Base-by-base conservation (phyloP, 2,113 vertebrate genomes). In the Cyanoramphus novaezelandiae region DNA sequence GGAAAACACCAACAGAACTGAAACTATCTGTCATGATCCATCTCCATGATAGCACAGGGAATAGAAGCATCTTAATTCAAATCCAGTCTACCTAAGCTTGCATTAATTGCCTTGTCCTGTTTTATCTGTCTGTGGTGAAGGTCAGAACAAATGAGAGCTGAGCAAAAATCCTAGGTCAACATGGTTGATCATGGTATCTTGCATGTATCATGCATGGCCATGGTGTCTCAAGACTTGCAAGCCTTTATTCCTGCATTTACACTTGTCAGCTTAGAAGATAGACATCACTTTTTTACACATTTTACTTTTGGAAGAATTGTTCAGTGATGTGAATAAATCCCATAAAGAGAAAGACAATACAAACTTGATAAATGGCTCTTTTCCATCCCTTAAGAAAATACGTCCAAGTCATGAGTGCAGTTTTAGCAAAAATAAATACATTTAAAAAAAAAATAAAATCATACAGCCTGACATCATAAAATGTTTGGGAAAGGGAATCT, bases 201-300 rank as follows among this genome's bases (percentile, higher is more conserved):
- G 25, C 7, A 39, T 2, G 0, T 27, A n/a, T 7, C 16, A 13
- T 23, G 21, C 23, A n/a, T 39, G 44, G 17, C 10, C 67, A n/a
- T 9, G 11, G 23, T 37, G 43, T 29, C 47, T 33, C 62, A 75
- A 69, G 23, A 69, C 9, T 33, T 31, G 17, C 43, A 39, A 33
- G 21, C 10, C 50, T 44, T 60, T 15, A 18, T 11, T 52, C 12
- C 31, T 31, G 9, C 43, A 29, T 29, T 80, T 39, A 53, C 13
- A 10, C 20, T 6, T 63, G 35, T 23, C 43, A 69, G 4, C 17
- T 69, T 46, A 75, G 43, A 50, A 74, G 13, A 17, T 10, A 74
- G n/a, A 18, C 49, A 35, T 9, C 25, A 28, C 4, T 59, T 69
- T 57, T 43, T 49, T 49, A 44, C 14, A 6, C 14, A 13, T 74